Evolutionary conservation across 2,888 invertebrate genomes (phyloP), one percentile per base, ranked within the genome.

Genomic region (Labia minor): DNA sequence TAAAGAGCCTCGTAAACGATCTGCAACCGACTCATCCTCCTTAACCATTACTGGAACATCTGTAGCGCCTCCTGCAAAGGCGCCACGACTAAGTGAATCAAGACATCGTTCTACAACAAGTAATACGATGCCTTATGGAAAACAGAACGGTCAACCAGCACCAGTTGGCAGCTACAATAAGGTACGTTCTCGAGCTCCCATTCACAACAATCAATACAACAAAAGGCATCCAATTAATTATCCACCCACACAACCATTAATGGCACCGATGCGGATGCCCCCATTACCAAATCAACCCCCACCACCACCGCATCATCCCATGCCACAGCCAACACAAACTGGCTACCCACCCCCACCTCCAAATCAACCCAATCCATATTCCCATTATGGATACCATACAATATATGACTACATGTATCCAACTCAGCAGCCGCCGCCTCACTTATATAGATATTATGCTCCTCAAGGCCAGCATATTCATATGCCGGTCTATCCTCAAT

Each of bases 221-320:
- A 61, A 19, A 74, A 71, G 68, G 74, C 72, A 26, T 67, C 69
- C 73, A 74, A 33, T 10, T 75, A 77, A 37, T 76, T 76, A 62
- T 76, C 75, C 11, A 76, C 76, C 66, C 72, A 76, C n/a, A 76
- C 76, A 37, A 76, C 77, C 16, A 61, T 67, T 19, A 33, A 61
- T 68, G 62, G 20, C 69, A 6, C 66, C 33, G 66, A 67, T 19
- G 68, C 68, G 37, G 21, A 67, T 68, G 64, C 68, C 26, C 66
- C 69, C 63, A 37, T 66, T 26, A 63, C 61, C n/a, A 67, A 62
- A 10, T 64, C 63, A n/a, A 61, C 63, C 61, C 21, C 18, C 26
- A 11, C 62, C 64, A 63, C 62, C 61, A 16, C 20, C 62, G 62
- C 37, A 33, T 4, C 49, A 21, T 16, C 63, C 26, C 19, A 49